Evolutionary conservation across 2,113 vertebrate species (phyloP).

Genomic region (Mohoua ochrocephala): DNA sequence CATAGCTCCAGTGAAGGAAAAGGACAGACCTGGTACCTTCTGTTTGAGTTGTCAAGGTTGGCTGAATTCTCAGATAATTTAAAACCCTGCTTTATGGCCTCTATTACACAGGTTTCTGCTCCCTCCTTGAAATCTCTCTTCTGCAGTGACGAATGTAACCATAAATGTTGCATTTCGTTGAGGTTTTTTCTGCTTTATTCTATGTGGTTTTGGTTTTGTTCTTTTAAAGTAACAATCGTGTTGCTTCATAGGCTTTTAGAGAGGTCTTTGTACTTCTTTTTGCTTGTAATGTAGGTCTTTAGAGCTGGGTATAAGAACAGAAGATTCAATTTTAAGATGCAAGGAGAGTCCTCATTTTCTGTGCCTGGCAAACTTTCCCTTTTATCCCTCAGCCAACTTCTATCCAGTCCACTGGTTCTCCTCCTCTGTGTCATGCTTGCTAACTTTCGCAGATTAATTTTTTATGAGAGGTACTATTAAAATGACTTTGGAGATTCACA

Average conservation of each 20-base stretch:
- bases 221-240: not conserved
- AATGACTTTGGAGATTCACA: slow-evolving; percentile 8
- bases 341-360: not conserved
- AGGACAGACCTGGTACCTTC: slow-evolving; percentile 26
- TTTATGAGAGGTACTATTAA: slow-evolving; percentile 33
- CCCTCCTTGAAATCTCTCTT: not conserved
- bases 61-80: slow-evolving; percentile 54
- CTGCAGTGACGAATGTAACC: slow-evolving; percentile 4
- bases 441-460: slow-evolving; percentile 45
- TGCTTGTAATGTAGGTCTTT: not conserved
- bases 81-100: slow-evolving; percentile 45
- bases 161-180: not conserved
- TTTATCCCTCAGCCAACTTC: slow-evolving; percentile 32
- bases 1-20: not conserved
- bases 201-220: not conserved
- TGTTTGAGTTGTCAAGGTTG: slow-evolving; percentile 53
- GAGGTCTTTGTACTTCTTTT: not conserved
- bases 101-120: slow-evolving; percentile 46
- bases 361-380: slow-evolving; percentile 37
- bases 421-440: slow-evolving; percentile 38
- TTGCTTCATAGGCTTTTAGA: not conserved
- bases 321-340: not conserved
- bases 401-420: slow-evolving; percentile 48
- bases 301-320: not conserved
- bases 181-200: not conserved